Base-by-base conservation (phyloP, 2,797 vertebrate genomes). In the Paramormyrops hopkinsi region DNA sequence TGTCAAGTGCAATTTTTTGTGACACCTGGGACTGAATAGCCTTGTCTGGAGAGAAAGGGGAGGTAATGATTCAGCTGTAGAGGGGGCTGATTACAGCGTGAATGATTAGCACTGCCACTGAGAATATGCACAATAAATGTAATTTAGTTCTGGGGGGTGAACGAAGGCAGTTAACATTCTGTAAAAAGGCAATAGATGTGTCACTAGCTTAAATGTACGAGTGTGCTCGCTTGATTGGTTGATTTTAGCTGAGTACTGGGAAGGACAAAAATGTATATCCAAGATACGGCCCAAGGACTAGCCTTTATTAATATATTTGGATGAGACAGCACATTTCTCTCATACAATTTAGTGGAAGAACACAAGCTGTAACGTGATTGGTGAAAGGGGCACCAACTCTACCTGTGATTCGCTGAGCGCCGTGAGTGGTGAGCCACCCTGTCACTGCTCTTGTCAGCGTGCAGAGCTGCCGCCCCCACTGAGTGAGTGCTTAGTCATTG, bases 401-500 rank as follows among this genome's bases (percentile, higher is more conserved):
- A 3, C 3, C 44, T 29, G 33, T 79, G 53, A 29, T 37, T 41
- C 1, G 53, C 12, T 59, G 85, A 73, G 65, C 1, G 17, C 53
- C 2, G 53, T 59, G 85, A 87, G 17, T 37, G 22, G 33, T n/a
- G 17, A 56, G 83, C 50, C n/a, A n/a, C 17, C 44, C 22, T 25
- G 19, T 9, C 50, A 41, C 50, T 50, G 54, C 22, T 44, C n/a
- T 51, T 56, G 33, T 85, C 53, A 41, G 51, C 25, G 50, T 85
- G 54, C 82, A 59, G 59, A 48, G 37, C 33, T 50, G 25, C 56
- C 44, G 3, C 44, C n/a, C 7, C 41, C 41, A 59, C 82, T 17
- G 9, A 9, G 48, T 7, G 29, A 85, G n/a, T 29, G 88, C 88
- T 89, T 79, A 59, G 79, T 89, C 88, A 89, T 37, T 65, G 79